Percentiles rank a stretch among this genome's conserved stretches.
phyloP scores from a whole-genome alignment of 2,113 vertebrate genomes.

The Trematocara macrostoma region DNA sequence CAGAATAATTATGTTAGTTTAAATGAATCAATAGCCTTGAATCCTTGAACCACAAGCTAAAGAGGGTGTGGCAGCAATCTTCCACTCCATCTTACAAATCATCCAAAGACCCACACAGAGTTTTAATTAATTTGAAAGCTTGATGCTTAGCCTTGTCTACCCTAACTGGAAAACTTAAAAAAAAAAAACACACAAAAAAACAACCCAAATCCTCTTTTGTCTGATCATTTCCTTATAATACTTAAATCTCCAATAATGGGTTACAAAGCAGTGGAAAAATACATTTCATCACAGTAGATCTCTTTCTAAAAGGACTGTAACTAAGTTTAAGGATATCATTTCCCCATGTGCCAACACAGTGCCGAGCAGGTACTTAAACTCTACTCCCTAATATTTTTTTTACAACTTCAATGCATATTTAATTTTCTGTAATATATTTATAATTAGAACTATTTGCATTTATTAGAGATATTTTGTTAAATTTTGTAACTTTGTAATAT shows the following conservation, averaged over 20 bases:
- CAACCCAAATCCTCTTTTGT: not conserved
- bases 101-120: not conserved
- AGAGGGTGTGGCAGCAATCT: not conserved
- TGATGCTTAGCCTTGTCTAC: not conserved
- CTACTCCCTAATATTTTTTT: not conserved
- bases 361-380: not conserved
- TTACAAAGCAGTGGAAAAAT: not conserved
- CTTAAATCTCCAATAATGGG: not conserved
- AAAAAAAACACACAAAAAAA: not conserved
- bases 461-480: not conserved
- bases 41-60: not conserved
- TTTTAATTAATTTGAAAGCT: not conserved
- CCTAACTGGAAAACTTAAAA: not conserved
- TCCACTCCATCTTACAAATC: not conserved
- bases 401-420: not conserved
- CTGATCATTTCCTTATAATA: not conserved
- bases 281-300: not conserved
- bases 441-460: not conserved
- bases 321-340: not conserved
- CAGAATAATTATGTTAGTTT: not conserved
- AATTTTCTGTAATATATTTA: not conserved
- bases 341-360: not conserved
- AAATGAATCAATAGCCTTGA: not conserved
- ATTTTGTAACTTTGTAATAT: not conserved
- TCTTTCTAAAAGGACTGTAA: not conserved